These are phyloP conservation scores for Podilymbus podiceps DNA, from an alignment of 2,113 vertebrate species.

Conservation along the genomic window DNA sequence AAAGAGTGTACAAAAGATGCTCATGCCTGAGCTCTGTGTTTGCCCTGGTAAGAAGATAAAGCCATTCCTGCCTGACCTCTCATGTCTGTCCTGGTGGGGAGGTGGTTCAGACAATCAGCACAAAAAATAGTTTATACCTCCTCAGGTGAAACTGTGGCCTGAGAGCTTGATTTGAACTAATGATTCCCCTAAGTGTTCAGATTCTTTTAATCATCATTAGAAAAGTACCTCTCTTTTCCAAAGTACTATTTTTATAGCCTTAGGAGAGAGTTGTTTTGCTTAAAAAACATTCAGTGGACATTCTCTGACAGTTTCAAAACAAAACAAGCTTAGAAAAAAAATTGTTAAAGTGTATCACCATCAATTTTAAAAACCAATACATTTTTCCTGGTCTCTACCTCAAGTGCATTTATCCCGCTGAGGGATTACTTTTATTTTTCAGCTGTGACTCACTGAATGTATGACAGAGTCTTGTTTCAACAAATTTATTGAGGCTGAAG, in stretches of 20 bases:
- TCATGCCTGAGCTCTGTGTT: neutral
- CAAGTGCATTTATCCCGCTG: neutral
- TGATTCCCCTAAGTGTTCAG: neutral
- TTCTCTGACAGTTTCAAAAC: neutral
- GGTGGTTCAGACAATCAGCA: neutral
- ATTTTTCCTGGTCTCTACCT: neutral
- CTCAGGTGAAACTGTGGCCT: neutral
- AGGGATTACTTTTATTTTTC: conserved; percentile 44
- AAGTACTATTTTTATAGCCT: neutral
- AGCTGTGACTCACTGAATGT: conserved; percentile 25
- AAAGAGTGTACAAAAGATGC: neutral
- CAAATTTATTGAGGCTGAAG: conserved; percentile 45
- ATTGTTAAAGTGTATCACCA: neutral
- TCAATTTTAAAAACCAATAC: conserved; percentile 22
- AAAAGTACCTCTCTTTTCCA: neutral
- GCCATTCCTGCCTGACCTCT: neutral
- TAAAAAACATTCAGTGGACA: neutral
- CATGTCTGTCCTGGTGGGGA: neutral
- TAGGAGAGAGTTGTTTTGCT: neutral
- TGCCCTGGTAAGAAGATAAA: neutral
- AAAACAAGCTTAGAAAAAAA: neutral
- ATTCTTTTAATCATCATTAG: conserved; percentile 5
- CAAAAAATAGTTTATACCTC: neutral
- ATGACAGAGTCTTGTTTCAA: conserved; percentile 50
- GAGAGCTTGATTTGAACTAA: neutral